Base-by-base conservation (phyloP, 2,888 invertebrate species). In the Caenorhabditis macrosperma region DNA sequence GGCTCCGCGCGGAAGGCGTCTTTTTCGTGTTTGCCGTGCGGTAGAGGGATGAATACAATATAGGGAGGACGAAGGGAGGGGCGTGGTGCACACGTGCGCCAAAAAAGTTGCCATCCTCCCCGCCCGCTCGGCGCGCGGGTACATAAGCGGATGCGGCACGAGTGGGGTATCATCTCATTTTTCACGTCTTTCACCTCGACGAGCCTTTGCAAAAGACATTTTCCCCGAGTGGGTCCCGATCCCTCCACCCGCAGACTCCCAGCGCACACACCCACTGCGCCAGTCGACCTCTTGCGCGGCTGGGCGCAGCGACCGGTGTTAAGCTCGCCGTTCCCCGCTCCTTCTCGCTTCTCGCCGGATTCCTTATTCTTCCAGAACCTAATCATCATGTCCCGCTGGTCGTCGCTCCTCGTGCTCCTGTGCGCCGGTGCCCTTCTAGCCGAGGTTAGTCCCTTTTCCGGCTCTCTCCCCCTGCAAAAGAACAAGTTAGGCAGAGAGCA, bases 341-440 rank as follows among this genome's bases (percentile, higher is more conserved):
- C 12, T 15, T 28, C 50, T 24, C 4, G 20, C n/a, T 41, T 20
- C 28, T 54, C 50, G 24, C 6, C 24, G 17, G 20, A 17, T 7
- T 17, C 24, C 10, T 17, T 60, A 15, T 38, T 7, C 20, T 61
- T 75, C 28, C 48, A 76, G 75, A 76, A 76, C 67, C 35, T 20
- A 46, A 22, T n/a, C 28, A 50, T 33, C 38, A 68, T 66, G 74
- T 48, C 50, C 50, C 76, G 76, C 20, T 52, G 55, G 30, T 68
- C 76, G 48, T 69, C 63, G 48, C 30, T 77, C 20, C 38, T 77
- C 28, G 38, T 69, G 33, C 52, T 77, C 33, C 50, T 52, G 3
- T 59, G 55, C 57, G 46, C 55, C 44, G 77, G 46, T 38, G 77
- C 69, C 2, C 78, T 78, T 64, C 28, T 78, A 26, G 60, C 54